A percentile compares a stretch with the other conserved stretches of the same genome.
Evolutionary conservation across 2,797 vertebrate genomes (phyloP).

Genomic region (Sebastes variabilis): DNA sequence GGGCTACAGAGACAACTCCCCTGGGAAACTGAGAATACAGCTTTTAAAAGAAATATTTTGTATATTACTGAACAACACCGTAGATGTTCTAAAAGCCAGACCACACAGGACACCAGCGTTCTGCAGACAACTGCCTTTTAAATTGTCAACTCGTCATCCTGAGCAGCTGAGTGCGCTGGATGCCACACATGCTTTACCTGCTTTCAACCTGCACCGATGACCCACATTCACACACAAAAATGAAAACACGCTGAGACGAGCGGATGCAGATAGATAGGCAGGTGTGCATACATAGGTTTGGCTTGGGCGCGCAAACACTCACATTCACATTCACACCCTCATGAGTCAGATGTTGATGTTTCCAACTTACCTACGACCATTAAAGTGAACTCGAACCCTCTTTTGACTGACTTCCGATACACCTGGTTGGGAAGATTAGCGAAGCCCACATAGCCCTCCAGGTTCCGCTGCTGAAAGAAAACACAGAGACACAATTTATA

Average conservation of each 20-base stretch:
- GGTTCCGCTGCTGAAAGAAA: conserved; percentile 81
- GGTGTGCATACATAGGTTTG: conserved; percentile 7
- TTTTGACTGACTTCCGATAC: conserved; percentile 86
- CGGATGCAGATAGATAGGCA: neutral
- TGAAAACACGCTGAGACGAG: conserved; percentile 8
- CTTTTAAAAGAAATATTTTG: neutral
- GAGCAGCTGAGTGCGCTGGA: conserved; percentile 25
- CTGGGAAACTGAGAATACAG: conserved; percentile 10
- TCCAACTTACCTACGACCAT: conserved; percentile 86
- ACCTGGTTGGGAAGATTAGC: conserved; percentile 88
- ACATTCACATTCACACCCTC: neutral
- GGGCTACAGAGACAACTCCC: neutral
- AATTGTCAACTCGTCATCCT: conserved; percentile 25
- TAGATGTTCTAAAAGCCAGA: neutral
- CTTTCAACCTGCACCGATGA: conserved; percentile 9
- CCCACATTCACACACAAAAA: conserved; percentile 16
- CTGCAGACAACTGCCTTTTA: conserved; percentile 18
- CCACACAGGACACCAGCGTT: neutral
- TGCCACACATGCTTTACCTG: conserved; percentile 13
- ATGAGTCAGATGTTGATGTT: neutral
- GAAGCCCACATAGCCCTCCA: conserved; percentile 86
- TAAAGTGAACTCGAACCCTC: conserved; percentile 85
- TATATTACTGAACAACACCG: neutral
- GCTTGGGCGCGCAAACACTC: neutral
- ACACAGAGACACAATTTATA: conserved; percentile 22